Percentiles rank a stretch among this genome's conserved stretches.
phyloP scores from a whole-genome alignment of 1,140 invertebrate genomes.

The Ostrea edulis region DNA sequence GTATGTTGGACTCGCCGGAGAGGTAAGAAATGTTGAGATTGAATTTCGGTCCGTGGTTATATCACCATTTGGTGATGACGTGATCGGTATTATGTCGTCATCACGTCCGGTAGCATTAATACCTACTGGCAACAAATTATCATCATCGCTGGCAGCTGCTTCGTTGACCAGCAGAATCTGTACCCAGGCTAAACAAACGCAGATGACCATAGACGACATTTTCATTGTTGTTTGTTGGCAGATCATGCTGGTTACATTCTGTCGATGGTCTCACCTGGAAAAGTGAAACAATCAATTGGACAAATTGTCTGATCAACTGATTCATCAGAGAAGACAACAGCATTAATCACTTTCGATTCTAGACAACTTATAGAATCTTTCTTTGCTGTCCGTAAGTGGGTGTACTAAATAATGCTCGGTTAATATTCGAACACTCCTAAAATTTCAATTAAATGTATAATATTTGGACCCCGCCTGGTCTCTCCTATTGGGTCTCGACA shows the following conservation, averaged over 20 bases:
- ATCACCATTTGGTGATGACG: neutral
- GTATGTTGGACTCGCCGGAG: neutral
- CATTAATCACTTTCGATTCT: neutral
- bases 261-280: neutral
- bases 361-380: no score
- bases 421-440: no score
- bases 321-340: neutral
- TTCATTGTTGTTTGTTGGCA: neutral
- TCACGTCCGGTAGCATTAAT: neutral
- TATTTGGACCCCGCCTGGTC: no score
- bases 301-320: neutral
- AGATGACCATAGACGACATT: neutral
- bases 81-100: neutral
- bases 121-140: neutral
- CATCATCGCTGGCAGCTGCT: neutral
- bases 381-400: no score
- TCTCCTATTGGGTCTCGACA: no score
- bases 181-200: neutral
- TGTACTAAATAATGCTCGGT: no score
- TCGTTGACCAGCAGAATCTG: neutral
- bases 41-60: neutral
- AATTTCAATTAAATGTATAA: no score
- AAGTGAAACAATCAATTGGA: constrained; percentile 17
- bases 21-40: neutral
- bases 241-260: neutral